Evolutionary conservation across 2,888 invertebrate species (phyloP).

Genomic region (Spilosoma lubricipeda): DNA sequence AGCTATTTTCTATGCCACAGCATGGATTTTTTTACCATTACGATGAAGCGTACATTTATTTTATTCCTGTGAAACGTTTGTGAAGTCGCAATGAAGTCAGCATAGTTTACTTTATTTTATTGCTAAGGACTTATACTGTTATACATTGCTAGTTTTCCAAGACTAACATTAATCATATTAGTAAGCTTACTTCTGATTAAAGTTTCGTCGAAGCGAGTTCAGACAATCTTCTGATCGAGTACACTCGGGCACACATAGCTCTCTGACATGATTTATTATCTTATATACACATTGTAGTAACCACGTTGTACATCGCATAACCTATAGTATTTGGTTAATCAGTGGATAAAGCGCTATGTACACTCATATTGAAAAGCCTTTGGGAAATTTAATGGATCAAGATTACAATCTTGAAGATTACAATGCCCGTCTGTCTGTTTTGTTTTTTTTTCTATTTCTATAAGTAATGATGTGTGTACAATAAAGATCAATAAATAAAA

Average conservation of each 20-base stretch:
- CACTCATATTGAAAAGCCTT: neutral
- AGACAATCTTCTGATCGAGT: slow-evolving; percentile 19
- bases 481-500: no score
- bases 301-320: neutral
- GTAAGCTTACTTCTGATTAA: slow-evolving; percentile 10
- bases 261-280: slow-evolving; percentile 19
- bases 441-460: no score
- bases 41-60: neutral
- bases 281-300: slow-evolving; percentile 6
- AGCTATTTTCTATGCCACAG: neutral
- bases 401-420: no score
- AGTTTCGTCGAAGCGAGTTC: slow-evolving; percentile 8
- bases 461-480: no score
- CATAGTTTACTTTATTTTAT: neutral
- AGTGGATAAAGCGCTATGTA: neutral
- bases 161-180: slow-evolving; percentile 3
- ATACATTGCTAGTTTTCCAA: neutral
- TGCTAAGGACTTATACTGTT: neutral
- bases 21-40: neutral
- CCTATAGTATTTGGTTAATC: neutral
- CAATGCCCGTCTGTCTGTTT: no score
- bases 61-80: neutral
- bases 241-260: slow-evolving; percentile 26
- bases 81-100: neutral
- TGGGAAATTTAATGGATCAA: no score